Evolutionary conservation across 1,140 invertebrate species (phyloP).

Genomic region (Argopecten irradians): DNA sequence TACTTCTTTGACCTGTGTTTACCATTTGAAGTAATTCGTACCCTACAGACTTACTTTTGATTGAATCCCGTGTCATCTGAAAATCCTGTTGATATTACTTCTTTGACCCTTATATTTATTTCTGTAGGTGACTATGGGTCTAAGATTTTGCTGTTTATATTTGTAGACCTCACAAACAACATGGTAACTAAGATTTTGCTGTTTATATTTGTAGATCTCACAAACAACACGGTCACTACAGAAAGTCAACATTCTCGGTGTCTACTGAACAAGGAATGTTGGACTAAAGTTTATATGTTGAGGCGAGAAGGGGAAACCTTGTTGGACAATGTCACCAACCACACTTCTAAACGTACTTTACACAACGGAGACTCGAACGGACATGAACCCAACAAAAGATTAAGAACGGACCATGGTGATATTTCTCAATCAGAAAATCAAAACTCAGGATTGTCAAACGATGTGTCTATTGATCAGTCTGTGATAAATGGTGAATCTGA

Average conservation of each 20-base stretch:
- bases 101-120: too few species aligned
- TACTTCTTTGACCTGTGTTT: too few species aligned
- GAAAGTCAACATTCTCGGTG: conserved; percentile 80
- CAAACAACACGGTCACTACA: conserved; percentile 63
- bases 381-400: neutral
- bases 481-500: neutral
- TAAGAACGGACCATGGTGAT: neutral
- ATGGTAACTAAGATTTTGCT: conserved; percentile 55
- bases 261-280: conserved; percentile 76
- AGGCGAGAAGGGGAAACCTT: neutral
- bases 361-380: neutral
- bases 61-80: too few species aligned
- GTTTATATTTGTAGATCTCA: conserved; percentile 60
- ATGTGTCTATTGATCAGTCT: neutral
- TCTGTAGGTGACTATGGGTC: neutral
- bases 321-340: neutral
- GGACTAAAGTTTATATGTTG: neutral
- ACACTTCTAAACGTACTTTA: neutral
- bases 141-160: conserved; percentile 28
- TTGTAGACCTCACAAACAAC: conserved; percentile 67
- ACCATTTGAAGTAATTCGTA: too few species aligned
- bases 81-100: too few species aligned
- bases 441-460: neutral
- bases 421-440: neutral
- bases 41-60: too few species aligned